Evolutionary conservation across 2,888 invertebrate species (phyloP), one percentile per base, ranked within the genome.

Genomic region (Choristoneura rosaceana): DNA sequence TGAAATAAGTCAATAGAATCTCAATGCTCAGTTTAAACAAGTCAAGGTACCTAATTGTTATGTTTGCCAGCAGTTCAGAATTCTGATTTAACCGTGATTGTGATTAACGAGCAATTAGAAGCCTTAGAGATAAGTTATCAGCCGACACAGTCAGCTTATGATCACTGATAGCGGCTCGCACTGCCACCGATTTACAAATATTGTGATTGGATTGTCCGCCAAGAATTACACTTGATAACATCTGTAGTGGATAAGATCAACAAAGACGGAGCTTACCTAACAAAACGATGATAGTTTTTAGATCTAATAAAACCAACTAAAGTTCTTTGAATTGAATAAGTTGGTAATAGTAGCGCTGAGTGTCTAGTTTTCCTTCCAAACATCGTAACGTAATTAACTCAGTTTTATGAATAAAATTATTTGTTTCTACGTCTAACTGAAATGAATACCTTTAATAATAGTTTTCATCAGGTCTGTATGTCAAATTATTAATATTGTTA

Each of bases 201-300:
- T 90, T 91, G 90, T 90, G 90, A 91, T 90, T 88, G 83, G 83
- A 82, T 80, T 76, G 77, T 81, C 82, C 76, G 83, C 85, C 84
- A 90, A 88, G 91, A 91, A 91, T 91, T 86, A 89, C 85, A 76
- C 76, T 63, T 64, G 89, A 91, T 64, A 50, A 60, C 50, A 71
- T 71, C 66, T 43, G 14, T 41, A 62, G 25, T 12, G n/a, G 52
- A 61, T 62, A 65, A 47, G 55, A 67, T 71, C 63, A 50, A 7
- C 14, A 59, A 59, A 14, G 33, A 12, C 34, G 64, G 59, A 47
- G 64, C 34, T 70, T n/a, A 15, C 52, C 61, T 70, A 55, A 64
- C 63, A 64, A 63, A 17, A 25, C 25, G 45, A 43, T 12, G 68
- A 25, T 50, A 52, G 69, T 17, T 58, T 63, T 64, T 55, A 47